Evolutionary conservation across 2,888 invertebrate genomes (phyloP), one percentile per base, ranked within the genome.

Genomic region (Andrena minutula): DNA sequence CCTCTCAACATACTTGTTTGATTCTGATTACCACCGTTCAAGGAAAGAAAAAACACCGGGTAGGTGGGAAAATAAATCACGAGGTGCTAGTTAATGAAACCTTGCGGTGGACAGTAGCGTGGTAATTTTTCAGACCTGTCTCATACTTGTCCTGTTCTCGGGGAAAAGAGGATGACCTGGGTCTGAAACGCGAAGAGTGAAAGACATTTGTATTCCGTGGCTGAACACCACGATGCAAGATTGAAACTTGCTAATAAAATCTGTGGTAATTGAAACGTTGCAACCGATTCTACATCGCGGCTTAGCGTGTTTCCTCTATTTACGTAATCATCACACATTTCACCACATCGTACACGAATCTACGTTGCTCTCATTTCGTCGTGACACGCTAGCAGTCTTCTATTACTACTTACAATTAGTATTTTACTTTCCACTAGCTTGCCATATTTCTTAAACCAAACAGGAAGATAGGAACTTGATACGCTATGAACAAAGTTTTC

Each of bases 81-180:
- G 64, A 89, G 88, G 86, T 83, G 87, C 78, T 90, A 84, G 88
- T 90, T 92, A 92, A 92, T 92, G 91, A 92, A 92, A 91, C 86
- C 87, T 88, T 81, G 86, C 84, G 77, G 80, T 70, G 72, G 85
- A 84, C 83, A 72, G 69, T 69, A 69, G 75, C 58, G 75, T 63
- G 79, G 87, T 85, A 86, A 91, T 91, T 91, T 92, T 90, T 92
- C 91, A 91, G 85, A 70, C 88, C 86, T 90, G 91, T 91, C 90
- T 87, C 86, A 86, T 90, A 89, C 88, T 86, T 88, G 88, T 90
- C 84, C 49, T 65, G 58, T 26, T 41, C 63, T 49, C 47, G n/a
- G 71, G 56, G 77, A 56, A 79, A 76, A 72, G 72, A 58, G 75
- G 63, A 76, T 53, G 47, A 35, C 70, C 73, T 51, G 58, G 49